A percentile compares a stretch with the other conserved stretches of the same genome.
These are phyloP conservation scores for Antitype chi DNA, from an alignment of 2,888 invertebrate genomes.

Conservation along the genomic window DNA sequence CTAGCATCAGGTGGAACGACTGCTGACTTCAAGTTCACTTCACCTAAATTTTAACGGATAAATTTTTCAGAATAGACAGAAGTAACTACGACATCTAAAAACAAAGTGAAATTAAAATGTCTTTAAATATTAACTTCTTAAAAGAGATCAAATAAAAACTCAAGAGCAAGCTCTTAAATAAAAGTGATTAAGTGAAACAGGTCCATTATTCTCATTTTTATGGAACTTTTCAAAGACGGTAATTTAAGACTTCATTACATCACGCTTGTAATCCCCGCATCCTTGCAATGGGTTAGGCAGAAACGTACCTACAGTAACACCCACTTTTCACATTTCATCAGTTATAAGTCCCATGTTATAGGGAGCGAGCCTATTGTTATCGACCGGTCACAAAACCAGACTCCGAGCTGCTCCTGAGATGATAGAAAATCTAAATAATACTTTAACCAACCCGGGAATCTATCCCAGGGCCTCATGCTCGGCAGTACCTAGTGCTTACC, in stretches of 20 bases:
- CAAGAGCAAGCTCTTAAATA: conserved; percentile 8
- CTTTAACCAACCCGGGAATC: background rate
- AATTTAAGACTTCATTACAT: background rate
- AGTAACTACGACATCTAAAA: background rate
- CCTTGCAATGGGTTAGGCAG: background rate
- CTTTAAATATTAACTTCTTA: conserved; percentile 10
- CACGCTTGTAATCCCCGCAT: background rate
- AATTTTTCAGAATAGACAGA: background rate
- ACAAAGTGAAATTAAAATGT: background rate
- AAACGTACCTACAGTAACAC: background rate
- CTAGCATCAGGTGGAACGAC: background rate
- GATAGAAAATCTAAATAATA: background rate
- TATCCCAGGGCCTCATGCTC: background rate
- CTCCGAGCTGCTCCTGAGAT: too few species aligned
- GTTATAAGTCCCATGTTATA: background rate
- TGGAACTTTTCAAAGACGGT: background rate
- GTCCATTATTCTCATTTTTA: background rate
- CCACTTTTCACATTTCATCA: background rate
- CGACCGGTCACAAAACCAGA: too few species aligned
- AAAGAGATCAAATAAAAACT: background rate
- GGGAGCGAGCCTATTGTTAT: background rate
- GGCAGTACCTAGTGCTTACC: too few species aligned
- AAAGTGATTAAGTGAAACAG: conserved; percentile 16
- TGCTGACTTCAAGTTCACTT: background rate
- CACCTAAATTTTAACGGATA: background rate